These are phyloP conservation scores for Patiria miniata DNA, from an alignment of 35 echinoderm and acorn worm species.

Conservation along the genomic window DNA sequence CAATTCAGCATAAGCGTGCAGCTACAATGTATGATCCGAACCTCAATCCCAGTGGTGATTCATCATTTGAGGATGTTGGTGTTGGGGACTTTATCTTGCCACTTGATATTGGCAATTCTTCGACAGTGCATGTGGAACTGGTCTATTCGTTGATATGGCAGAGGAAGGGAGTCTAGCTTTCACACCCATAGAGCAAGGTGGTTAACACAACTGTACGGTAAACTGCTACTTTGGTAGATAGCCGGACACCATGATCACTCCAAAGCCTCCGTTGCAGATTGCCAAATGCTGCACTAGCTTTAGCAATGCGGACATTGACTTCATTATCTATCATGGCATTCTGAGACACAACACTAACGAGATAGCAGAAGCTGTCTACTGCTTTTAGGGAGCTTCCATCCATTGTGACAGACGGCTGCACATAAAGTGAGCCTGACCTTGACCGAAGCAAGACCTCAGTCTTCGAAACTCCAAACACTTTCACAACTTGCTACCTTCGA, in stretches of 20 bases:
- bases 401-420: too few species aligned
- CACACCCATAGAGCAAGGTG: conserved; percentile 53
- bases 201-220: conserved; percentile 50
- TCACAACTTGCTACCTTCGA: too few species aligned
- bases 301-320: too few species aligned
- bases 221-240: conserved; percentile 25
- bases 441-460: conserved; percentile 16
- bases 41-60: neutral
- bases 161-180: too few species aligned
- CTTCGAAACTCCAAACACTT: too few species aligned
- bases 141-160: conserved; percentile 29
- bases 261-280: neutral
- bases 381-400: neutral
- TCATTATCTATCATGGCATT: neutral
- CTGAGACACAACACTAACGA: neutral
- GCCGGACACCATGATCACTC: too few species aligned
- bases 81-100: too few species aligned
- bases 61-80: neutral
- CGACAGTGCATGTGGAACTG: conserved; percentile 36
- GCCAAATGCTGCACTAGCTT: conserved; percentile 5
- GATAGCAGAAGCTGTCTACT: conserved; percentile 23
- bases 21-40: neutral
- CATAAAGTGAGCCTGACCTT: neutral
- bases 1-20: too few species aligned
- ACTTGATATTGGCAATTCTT: too few species aligned